Base-by-base conservation (phyloP, 2,797 vertebrate species). In the Pseudochirops corinnae region DNA sequence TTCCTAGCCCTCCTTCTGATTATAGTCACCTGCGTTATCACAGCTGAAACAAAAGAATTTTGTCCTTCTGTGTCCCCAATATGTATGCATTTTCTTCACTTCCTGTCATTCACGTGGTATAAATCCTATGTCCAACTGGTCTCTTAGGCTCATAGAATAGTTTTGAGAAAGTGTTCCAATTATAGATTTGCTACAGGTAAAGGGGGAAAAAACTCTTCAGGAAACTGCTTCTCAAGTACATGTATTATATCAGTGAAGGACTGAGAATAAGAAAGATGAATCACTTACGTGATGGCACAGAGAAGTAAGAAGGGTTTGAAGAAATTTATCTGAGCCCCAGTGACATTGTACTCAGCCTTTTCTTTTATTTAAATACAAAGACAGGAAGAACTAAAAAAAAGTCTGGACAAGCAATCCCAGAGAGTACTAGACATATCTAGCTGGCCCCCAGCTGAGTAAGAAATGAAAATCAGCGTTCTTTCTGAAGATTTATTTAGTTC, bases 131-230 rank as follows among this genome's bases (percentile, higher is more conserved):
- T 92, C 56, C 56, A 28, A 50, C 21, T 94, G 24, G 50, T 46
- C 82, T 53, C 82, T 50, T 62, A 39, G 93, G n/a, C 10, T 95
- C 28, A 28, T 82, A 31, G 93, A 74, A 31, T 96, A 55, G 58
- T 58, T 94, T 56, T 94, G 50, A 74, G 95, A 62, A 62, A 62
- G 60, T 33, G 13, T 62, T 67, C 33, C 62, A n/a, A 18, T 67
- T 67, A 67, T n/a, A 33, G 31, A 39, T 82, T 93, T 94, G 29
- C 11, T 46, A 74, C 90, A 50, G 4, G 55, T 94, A 94, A 16
- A 55, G 33, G 0, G 82, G 55, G 55, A 29, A 24, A n/a, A 95
- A 92, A 39, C 10, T 52, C n/a, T 94, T 93, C 55, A 93, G 90
- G 92, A 95, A 96, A 67, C 3, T 55, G 46, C 10, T 52, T 93